Evolutionary conservation across 2,113 vertebrate genomes (phyloP).

Genomic region (Cromileptes altivelis): DNA sequence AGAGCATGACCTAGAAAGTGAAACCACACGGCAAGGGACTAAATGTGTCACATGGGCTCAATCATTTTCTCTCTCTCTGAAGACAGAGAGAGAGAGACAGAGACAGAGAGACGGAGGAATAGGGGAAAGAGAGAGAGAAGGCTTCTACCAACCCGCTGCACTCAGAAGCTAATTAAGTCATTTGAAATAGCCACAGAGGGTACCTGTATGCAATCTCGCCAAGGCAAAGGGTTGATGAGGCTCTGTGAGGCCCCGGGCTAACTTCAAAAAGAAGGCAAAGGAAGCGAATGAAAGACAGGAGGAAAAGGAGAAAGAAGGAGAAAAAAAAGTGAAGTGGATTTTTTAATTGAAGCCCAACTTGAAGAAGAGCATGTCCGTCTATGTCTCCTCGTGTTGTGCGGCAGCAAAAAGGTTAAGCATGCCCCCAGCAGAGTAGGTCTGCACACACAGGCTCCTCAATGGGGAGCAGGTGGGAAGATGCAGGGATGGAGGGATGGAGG

Average conservation of each 20-base stretch:
- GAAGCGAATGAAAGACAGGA: constrained; percentile 63
- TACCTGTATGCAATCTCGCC: constrained; percentile 86
- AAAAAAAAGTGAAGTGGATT: constrained; percentile 57
- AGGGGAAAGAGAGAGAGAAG: constrained; percentile 21
- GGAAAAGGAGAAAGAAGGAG: constrained; percentile 25
- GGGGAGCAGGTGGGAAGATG: constrained; percentile 73
- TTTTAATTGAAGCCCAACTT: constrained; percentile 78
- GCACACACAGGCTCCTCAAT: constrained; percentile 68
- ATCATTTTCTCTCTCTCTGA: constrained; percentile 78
- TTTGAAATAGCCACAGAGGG: constrained; percentile 86
- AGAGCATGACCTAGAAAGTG: constrained; percentile 87
- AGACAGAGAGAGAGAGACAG: constrained; percentile 38
- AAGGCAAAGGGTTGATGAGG: constrained; percentile 82
- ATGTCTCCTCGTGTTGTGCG: constrained; percentile 64
- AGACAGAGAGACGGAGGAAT: constrained; percentile 24
- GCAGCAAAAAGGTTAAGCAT: constrained; percentile 78
- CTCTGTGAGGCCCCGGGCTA: constrained; percentile 79
- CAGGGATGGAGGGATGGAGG: constrained; percentile 56
- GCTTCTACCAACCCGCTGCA: constrained; percentile 65
- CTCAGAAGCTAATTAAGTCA: constrained; percentile 87
- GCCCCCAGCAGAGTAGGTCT: constrained; percentile 73
- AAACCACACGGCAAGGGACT: constrained; percentile 80
- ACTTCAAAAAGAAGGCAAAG: constrained; percentile 81
- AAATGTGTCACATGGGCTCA: constrained; percentile 84
- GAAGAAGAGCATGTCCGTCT: constrained; percentile 67